phyloP scores from a whole-genome alignment of 2,797 vertebrate genomes.

The Neosalanx taihuensis region DNA sequence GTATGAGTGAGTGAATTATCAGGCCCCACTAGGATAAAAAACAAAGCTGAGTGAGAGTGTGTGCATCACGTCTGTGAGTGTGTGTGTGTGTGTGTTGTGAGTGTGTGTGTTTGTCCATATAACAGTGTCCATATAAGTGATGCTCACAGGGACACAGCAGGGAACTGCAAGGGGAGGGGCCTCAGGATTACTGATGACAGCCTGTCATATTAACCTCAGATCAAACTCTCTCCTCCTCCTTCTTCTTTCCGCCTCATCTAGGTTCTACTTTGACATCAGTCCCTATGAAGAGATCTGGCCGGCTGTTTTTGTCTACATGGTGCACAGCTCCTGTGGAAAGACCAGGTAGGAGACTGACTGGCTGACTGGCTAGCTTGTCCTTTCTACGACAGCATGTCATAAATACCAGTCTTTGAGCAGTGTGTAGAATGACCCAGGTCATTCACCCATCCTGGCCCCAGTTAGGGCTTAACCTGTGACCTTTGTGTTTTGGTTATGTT shows the following conservation, averaged over 20 bases:
- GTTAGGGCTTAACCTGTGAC: too few species aligned
- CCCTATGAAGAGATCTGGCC: conserved; percentile 97
- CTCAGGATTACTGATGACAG: conserved; percentile 15
- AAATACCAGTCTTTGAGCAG: background rate
- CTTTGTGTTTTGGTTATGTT: background rate
- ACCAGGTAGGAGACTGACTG: conserved; percentile 74
- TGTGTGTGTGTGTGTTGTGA: background rate
- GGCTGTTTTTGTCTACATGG: conserved; percentile 94
- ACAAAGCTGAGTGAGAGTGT: background rate
- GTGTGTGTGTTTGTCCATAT: background rate
- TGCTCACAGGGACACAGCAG: conserved; percentile 7
- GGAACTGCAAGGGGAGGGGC: conserved; percentile 24
- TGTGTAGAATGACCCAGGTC: too few species aligned
- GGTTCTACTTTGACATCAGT: conserved; percentile 96
- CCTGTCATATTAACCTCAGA: conserved; percentile 24
- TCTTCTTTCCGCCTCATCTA: conserved; percentile 52
- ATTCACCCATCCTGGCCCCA: too few species aligned
- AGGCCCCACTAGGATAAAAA: too few species aligned
- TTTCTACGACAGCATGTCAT: background rate
- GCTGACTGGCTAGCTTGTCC: background rate
- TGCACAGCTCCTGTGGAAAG: conserved; percentile 93
- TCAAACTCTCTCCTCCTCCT: conserved; percentile 22
- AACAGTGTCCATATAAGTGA: conserved; percentile 43
- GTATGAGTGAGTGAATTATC: too few species aligned
- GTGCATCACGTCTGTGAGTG: too few species aligned